Percentiles rank a stretch among this genome's conserved stretches.
These are phyloP conservation scores for Xiphorhynchus erythropygius DNA, from an alignment of 2,797 vertebrate genomes.

Conservation along the genomic window DNA sequence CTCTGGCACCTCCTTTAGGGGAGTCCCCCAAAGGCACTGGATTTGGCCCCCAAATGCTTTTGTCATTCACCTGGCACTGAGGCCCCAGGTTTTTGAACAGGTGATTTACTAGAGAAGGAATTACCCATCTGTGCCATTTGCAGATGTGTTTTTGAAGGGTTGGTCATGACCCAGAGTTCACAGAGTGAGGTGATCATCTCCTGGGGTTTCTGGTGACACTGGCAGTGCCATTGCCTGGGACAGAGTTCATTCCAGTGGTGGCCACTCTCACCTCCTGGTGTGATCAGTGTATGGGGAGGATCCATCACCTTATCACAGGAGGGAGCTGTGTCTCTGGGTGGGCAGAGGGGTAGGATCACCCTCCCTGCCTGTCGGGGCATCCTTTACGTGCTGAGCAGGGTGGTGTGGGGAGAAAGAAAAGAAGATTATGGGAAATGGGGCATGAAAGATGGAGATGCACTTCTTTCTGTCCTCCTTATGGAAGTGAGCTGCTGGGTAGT, in stretches of 20 bases:
- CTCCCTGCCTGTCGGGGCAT: not conserved
- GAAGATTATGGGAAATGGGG: not conserved
- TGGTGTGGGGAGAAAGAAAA: not conserved
- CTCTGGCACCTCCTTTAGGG: not conserved
- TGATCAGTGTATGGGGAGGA: not conserved
- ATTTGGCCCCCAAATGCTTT: not conserved
- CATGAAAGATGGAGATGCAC: not conserved
- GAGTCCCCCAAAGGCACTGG: not conserved
- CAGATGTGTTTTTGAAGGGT: rapidly evolving
- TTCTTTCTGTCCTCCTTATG: not conserved
- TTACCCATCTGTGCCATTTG: not conserved
- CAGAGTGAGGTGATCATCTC: not conserved
- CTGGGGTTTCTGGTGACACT: not conserved
- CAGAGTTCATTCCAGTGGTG: not conserved
- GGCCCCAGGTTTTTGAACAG: rapidly evolving
- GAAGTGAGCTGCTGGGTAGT: not conserved
- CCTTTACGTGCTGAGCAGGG: not conserved
- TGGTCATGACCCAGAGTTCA: not conserved
- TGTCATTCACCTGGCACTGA: not conserved
- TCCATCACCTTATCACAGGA: not conserved
- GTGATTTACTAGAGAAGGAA: not conserved
- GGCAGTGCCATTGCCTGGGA: not conserved
- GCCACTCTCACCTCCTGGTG: rapidly evolving
- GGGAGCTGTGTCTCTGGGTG: not conserved
- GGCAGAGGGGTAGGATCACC: not conserved